phyloP scores from a whole-genome alignment of 2,797 vertebrate genomes.

The Antrozous pallidus region DNA sequence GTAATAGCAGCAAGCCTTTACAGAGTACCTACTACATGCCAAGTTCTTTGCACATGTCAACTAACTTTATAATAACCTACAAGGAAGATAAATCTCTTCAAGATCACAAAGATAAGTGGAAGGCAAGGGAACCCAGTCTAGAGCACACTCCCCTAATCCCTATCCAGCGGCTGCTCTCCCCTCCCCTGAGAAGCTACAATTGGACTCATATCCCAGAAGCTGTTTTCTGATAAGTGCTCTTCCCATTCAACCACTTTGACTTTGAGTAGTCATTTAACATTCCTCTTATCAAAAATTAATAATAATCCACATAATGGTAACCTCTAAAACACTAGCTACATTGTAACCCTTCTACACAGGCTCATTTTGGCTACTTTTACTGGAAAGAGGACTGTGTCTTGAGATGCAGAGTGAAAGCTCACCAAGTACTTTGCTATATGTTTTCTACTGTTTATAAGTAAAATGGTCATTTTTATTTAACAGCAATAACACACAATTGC shows the following conservation, averaged over 20 bases:
- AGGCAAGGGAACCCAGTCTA: background rate
- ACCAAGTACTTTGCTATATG: background rate
- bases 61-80: background rate
- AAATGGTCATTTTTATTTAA: background rate
- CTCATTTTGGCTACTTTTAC: background rate
- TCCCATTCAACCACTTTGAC: constrained; percentile 5
- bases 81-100: background rate
- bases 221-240: background rate
- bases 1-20: background rate
- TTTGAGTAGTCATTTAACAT: background rate
- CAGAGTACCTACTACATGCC: background rate
- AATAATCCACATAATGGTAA: background rate
- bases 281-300: constrained; percentile 50
- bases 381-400: background rate
- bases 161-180: background rate
- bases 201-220: background rate
- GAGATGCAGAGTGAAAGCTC: background rate
- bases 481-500: background rate
- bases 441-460: constrained; percentile 18
- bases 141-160: background rate
- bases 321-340: background rate
- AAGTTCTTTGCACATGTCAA: background rate
- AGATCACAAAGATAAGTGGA: background rate
- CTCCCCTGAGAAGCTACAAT: background rate
- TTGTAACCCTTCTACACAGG: background rate